Conservation (phyloP, 1,140 invertebrate species). For the Protaetia brevitarsis region DNA sequence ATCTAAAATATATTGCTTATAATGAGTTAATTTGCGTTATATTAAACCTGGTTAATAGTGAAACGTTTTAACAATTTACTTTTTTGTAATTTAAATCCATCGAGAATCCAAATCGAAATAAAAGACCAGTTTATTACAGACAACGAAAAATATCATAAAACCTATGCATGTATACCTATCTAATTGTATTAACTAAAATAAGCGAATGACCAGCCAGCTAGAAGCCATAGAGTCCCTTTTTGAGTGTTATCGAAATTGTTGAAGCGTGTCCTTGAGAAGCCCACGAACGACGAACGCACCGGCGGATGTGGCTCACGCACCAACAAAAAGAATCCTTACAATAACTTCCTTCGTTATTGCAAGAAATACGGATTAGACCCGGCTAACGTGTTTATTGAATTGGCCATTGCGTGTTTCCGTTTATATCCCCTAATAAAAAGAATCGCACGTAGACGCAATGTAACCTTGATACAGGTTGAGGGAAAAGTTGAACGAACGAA, state of each 20-base stretch:
- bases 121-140: no score
- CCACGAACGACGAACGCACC: slow-evolving; percentile 23
- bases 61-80: no score
- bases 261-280: slow-evolving; percentile 29
- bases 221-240: slow-evolving; percentile 17
- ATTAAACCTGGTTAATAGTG: no score
- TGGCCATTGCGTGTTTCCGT: not conserved
- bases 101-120: no score
- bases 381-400: slow-evolving; percentile 15
- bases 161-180: no score
- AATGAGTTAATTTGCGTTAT: no score
- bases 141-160: no score
- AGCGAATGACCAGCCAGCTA: not conserved
- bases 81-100: no score
- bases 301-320: slow-evolving; percentile 29
- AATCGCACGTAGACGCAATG: no score
- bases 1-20: no score
- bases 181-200: slow-evolving; percentile 10
- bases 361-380: slow-evolving; percentile 23
- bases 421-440: not conserved
- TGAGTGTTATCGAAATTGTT: slow-evolving; percentile 22
- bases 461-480: no score
- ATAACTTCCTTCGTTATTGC: slow-evolving; percentile 22
- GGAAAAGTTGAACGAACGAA: no score
- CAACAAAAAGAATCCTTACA: slow-evolving; percentile 28